phyloP scores from a whole-genome alignment of 2,113 vertebrate genomes.

The Axis porcinus region DNA sequence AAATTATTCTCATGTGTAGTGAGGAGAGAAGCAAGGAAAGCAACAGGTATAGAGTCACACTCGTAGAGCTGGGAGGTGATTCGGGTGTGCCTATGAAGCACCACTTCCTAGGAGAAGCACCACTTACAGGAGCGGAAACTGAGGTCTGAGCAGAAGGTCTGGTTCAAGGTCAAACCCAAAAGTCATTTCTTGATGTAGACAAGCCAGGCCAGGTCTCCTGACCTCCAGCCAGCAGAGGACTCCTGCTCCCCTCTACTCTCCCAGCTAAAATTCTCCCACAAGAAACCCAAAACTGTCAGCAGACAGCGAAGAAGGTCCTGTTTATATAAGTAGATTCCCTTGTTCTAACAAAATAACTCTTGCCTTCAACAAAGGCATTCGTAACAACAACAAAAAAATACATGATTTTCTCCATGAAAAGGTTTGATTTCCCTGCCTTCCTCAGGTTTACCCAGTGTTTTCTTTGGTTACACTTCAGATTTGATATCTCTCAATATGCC shows the following conservation, averaged over 20 bases:
- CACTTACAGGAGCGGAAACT: neutral
- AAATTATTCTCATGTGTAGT: neutral
- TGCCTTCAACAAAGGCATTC: neutral
- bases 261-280: neutral
- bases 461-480: neutral
- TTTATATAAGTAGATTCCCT: slow-evolving; percentile 12
- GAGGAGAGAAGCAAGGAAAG: neutral
- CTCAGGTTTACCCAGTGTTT: neutral
- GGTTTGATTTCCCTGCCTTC: neutral
- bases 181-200: neutral
- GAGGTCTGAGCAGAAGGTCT: neutral
- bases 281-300: neutral
- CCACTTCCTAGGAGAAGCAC: neutral
- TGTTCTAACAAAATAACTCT: neutral
- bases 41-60: neutral
- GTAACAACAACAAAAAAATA: neutral
- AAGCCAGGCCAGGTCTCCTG: neutral
- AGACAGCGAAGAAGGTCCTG: neutral
- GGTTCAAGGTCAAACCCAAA: neutral
- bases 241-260: neutral
- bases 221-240: neutral
- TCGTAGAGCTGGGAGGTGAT: no score
- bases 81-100: rapidly evolving
- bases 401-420: neutral
- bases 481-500: neutral